Evolutionary conservation across 1,140 invertebrate genomes (phyloP).

Genomic region (Heliconius hewitsoni): DNA sequence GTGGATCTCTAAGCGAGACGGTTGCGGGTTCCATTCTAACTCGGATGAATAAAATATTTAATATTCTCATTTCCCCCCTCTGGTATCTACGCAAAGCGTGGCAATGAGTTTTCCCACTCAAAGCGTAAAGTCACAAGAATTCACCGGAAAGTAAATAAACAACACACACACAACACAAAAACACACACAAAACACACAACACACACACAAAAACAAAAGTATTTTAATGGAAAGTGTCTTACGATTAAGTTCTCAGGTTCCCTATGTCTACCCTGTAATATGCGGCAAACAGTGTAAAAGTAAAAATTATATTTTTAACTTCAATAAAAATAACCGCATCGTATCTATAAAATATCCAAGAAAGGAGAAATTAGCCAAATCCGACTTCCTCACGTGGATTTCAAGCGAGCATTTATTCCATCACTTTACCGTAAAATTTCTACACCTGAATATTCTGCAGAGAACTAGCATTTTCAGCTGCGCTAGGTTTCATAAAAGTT

Average conservation of each 20-base stretch:
- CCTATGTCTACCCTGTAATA: not conserved
- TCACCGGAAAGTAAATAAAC: too few relatives aligned
- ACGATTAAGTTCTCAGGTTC: not conserved
- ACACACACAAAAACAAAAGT: too few relatives aligned
- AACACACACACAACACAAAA: too few relatives aligned
- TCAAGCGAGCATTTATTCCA: constrained; percentile 35
- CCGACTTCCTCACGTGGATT: constrained; percentile 36
- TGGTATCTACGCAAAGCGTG: not conserved
- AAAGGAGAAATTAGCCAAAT: constrained; percentile 40
- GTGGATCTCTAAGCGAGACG: too few relatives aligned
- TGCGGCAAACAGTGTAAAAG: not conserved
- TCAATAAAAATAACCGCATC: not conserved
- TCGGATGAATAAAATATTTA: too few relatives aligned
- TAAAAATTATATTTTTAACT: not conserved
- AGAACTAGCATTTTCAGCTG: constrained; percentile 10
- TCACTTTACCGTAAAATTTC: constrained; percentile 34
- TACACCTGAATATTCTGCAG: constrained; percentile 14
- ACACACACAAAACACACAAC: too few relatives aligned
- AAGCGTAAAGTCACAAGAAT: too few relatives aligned
- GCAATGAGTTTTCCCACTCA: too few relatives aligned
- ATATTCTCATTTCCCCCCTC: not conserved
- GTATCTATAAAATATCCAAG: not conserved
- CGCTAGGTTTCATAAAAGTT: not conserved
- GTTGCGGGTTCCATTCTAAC: too few relatives aligned
- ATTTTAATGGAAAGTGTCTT: not conserved